Percentiles rank a stretch among this genome's conserved stretches.
Conservation (phyloP, 2,797 vertebrate species). For the Taeniopygia guttata region DNA sequence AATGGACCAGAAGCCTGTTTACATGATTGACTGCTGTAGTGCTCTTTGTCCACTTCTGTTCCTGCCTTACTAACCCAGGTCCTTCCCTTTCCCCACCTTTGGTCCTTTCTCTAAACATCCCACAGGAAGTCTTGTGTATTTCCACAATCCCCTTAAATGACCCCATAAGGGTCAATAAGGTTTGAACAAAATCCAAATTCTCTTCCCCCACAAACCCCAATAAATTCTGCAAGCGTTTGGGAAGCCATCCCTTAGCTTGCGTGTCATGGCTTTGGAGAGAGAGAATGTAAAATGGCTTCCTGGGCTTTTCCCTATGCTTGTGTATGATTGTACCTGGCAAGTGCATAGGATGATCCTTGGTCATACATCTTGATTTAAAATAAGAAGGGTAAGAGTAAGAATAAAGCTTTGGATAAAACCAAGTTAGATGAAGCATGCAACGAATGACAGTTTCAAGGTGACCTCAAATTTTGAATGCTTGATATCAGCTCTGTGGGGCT, state of each 20-base stretch:
- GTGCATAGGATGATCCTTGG: background rate
- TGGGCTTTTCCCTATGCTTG: background rate
- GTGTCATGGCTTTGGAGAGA: background rate
- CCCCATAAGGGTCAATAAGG: background rate
- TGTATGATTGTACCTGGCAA: background rate
- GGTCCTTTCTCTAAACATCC: background rate
- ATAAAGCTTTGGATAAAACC: background rate
- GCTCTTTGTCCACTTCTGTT: background rate
- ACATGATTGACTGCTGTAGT: background rate
- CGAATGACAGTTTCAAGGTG: background rate
- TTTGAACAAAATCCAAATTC: background rate
- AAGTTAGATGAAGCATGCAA: background rate
- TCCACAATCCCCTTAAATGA: background rate
- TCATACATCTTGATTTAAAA: background rate
- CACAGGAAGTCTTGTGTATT: background rate
- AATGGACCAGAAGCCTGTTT: background rate
- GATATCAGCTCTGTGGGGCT: fast-evolving
- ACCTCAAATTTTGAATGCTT: background rate
- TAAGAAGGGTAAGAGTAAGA: background rate
- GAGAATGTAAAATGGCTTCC: background rate
- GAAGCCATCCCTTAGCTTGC: background rate
- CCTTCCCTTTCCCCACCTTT: background rate
- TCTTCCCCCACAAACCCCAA: background rate
- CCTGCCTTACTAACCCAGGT: background rate
- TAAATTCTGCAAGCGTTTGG: background rate